Percentiles rank a stretch among this genome's conserved stretches.
phyloP scores from a whole-genome alignment of 2,113 vertebrate genomes.

The Oncorhynchus nerka region DNA sequence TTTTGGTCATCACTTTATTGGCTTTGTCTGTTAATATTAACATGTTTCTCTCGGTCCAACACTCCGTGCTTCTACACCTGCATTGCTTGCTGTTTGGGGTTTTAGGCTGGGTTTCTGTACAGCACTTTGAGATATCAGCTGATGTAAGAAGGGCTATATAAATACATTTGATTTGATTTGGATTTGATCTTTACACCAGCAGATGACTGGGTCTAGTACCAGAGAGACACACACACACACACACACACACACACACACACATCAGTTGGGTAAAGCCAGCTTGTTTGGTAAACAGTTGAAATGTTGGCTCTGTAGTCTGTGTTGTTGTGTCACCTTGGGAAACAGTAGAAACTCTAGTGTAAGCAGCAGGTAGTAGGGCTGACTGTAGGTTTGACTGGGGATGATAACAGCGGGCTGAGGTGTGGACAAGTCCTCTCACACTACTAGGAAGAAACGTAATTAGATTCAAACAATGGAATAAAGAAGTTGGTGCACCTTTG shows the following conservation, averaged over 20 bases:
- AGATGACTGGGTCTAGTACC: no score
- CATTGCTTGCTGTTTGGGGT: no score
- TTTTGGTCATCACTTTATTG: background rate
- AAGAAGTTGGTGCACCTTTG: background rate
- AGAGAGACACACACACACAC: no score
- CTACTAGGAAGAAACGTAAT: conserved; percentile 28
- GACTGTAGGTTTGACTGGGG: conserved; percentile 34
- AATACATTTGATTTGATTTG: no score
- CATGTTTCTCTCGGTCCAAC: background rate
- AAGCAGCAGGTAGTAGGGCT: conserved; percentile 2
- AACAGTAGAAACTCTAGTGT: no score
- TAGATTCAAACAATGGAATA: background rate
- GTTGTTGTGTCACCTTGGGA: no score
- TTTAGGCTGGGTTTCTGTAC: no score
- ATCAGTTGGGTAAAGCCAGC: background rate
- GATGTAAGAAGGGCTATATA: no score
- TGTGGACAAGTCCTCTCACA: conserved; percentile 32
- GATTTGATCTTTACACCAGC: no score
- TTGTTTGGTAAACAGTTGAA: background rate
- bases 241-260: background rate
- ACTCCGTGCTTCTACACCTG: no score
- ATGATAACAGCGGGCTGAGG: conserved; percentile 1
- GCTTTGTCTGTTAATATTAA: background rate
- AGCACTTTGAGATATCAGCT: no score
- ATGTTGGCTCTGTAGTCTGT: no score